Base-by-base conservation (phyloP, 1,140 invertebrate species). In the Hypsibius dujardini region DNA sequence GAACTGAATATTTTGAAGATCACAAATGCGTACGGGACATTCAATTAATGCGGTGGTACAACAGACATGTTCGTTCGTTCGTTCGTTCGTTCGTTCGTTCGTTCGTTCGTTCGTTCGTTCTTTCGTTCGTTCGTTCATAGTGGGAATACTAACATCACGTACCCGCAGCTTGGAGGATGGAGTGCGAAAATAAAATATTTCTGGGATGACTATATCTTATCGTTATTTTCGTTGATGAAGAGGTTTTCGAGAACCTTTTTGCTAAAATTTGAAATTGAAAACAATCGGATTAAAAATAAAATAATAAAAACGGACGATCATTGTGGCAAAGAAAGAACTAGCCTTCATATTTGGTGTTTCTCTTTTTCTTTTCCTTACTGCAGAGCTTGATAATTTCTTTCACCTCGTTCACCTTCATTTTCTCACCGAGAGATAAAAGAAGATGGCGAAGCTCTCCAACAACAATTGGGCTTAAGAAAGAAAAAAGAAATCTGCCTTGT, bases 401-500 rank as follows among this genome's bases (percentile, higher is more conserved):
- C 74, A 88, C 86, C 84, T 95, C 88, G 72, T 82, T 81, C 74
- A 94, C 90, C 70, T 84, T 83, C 74, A 96, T 82, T 78, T 85
- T 85, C 81, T 96, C 93, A 83, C 92, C 95, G 77, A 98, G 85
- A 74, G 92, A 87, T 73, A 95, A 83, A 72, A 98, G 87, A 74
- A 92, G 93, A 85, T 98, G 93, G 78, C 90, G 87, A 77, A 98
- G 85, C 84, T 99, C 95, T 84, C 92, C 95, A 76, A 86, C 85
- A 78, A 97, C 86, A 89, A 99, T 97, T 77, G 85, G 88, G 76
- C 95, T 28, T 28, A 28, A 28, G 28, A 28, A 28, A 28, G 28
- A 28, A 28, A 28, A 28, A 28, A 28, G 28, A 28, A 28, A 28
- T 28, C 28, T 28, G 28, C 28, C 28, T 28, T 28, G 28, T 28